Percentiles rank a stretch among this genome's conserved stretches.
These are phyloP conservation scores for Cisticola juncidis DNA, from an alignment of 2,113 vertebrate species.

Conservation along the genomic window DNA sequence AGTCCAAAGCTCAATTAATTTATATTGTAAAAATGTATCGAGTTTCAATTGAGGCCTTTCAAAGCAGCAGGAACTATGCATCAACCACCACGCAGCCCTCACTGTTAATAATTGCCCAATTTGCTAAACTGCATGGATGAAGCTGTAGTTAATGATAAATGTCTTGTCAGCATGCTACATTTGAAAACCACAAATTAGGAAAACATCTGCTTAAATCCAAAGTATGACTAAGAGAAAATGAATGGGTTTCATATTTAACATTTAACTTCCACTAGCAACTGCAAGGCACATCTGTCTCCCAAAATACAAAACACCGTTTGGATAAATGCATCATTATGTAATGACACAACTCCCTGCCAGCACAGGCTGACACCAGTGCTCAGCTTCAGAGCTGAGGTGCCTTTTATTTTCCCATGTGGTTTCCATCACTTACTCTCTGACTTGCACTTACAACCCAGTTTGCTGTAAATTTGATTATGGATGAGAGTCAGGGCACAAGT, in stretches of 20 bases:
- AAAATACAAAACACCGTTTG: neutral
- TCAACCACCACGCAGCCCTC: neutral
- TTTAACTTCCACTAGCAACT: conserved; percentile 58
- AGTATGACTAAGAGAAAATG: conserved; percentile 70
- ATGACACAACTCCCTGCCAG: conserved; percentile 9
- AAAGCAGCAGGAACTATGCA: conserved; percentile 47
- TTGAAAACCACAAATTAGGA: conserved; percentile 60
- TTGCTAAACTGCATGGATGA: conserved; percentile 57
- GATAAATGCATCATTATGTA: conserved; percentile 32
- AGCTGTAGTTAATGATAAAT: conserved; percentile 53
- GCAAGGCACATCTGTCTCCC: conserved; percentile 55
- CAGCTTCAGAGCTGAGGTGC: neutral
- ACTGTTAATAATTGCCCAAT: conserved; percentile 61
- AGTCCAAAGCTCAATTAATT: conserved; percentile 46
- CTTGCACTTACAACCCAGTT: neutral
- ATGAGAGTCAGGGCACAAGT: neutral
- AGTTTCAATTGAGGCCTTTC: conserved; percentile 42
- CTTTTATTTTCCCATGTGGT: neutral
- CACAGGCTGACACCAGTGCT: neutral
- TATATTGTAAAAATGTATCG: conserved; percentile 43
- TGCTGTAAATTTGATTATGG: neutral
- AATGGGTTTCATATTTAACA: conserved; percentile 64
- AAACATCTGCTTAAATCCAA: conserved; percentile 64
- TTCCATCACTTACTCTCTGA: neutral
- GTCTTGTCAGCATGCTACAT: conserved; percentile 62